Evolutionary conservation across 1,140 invertebrate species (phyloP).

Genomic region (Gryon sp.): DNA sequence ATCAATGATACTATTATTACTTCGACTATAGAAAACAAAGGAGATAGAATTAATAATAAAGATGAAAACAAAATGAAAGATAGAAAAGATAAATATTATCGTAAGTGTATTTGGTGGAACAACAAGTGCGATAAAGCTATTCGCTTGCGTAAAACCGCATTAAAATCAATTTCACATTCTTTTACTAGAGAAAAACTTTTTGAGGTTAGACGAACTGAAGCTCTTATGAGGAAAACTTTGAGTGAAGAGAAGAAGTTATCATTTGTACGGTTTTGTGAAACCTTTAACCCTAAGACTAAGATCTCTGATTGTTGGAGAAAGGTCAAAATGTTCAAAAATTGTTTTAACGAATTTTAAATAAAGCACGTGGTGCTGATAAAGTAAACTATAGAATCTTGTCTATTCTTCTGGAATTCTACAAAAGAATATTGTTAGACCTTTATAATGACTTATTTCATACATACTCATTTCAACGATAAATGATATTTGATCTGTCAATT

Average conservation of each 20-base stretch:
- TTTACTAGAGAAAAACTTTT: conserved; percentile 1
- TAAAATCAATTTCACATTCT: neutral
- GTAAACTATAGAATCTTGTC: conserved; percentile 29
- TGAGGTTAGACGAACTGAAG: conserved; percentile 11
- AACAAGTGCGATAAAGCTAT: conserved; percentile 6
- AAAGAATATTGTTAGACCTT: conserved; percentile 3
- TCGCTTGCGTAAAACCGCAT: neutral
- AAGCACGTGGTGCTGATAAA: conserved; percentile 37
- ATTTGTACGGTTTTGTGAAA: conserved; percentile 6
- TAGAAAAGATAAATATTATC: neutral
- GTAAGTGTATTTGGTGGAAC: conserved; percentile 12
- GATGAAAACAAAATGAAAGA: neutral
- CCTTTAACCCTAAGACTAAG: neutral
- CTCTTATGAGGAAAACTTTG: neutral
- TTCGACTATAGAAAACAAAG: neutral
- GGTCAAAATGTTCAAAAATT: conserved; percentile 22
- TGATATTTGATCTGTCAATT: no score
- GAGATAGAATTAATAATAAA: neutral
- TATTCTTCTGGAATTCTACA: conserved; percentile 5
- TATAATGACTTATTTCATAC: conserved; percentile 38
- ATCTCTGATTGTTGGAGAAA: neutral
- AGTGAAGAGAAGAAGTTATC: conserved; percentile 7
- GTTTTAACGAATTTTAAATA: conserved; percentile 17
- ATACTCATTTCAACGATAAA: conserved; percentile 7
- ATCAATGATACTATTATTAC: neutral